Conservation (phyloP, 2,113 vertebrate genomes). For the Amblyopsis rosae region DNA sequence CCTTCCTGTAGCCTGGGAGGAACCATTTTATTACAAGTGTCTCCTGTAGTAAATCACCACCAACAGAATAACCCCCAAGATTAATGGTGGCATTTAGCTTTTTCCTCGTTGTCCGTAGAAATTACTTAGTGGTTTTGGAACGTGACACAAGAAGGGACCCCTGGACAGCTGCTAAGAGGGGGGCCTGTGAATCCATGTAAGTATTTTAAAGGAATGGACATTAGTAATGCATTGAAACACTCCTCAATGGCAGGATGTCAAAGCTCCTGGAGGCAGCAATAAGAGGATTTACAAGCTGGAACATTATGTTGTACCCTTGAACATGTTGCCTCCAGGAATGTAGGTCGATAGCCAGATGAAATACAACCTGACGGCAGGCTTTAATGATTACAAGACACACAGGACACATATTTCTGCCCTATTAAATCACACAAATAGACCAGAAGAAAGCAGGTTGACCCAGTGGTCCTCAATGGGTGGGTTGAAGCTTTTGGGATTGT, state of each 20-base stretch:
- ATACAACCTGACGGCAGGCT: constrained; percentile 45
- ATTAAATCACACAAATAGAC: constrained; percentile 39
- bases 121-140: constrained; percentile 33
- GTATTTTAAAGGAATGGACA: constrained; percentile 18
- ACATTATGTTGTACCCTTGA: constrained; percentile 58
- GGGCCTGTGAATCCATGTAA: not conserved
- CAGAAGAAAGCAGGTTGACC: constrained; percentile 28
- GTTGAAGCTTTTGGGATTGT: no score
- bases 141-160: constrained; percentile 31
- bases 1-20: constrained; percentile 26
- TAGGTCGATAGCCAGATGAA: constrained; percentile 51
- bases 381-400: constrained; percentile 43
- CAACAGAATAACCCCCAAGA: constrained; percentile 26
- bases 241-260: constrained; percentile 61
- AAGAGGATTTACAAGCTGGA: constrained; percentile 57
- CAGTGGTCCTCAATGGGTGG: constrained; percentile 3
- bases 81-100: constrained; percentile 44
- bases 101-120: constrained; percentile 9
- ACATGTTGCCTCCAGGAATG: constrained; percentile 45
- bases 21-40: constrained; percentile 60
- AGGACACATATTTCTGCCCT: constrained; percentile 42
- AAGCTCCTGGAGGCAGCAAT: constrained; percentile 57
- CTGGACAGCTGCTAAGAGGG: constrained; percentile 36
- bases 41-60: constrained; percentile 70
- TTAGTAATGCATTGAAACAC: constrained; percentile 42